Conservation (phyloP, 2,888 invertebrate species). For the Pristionchus exspectatus region DNA sequence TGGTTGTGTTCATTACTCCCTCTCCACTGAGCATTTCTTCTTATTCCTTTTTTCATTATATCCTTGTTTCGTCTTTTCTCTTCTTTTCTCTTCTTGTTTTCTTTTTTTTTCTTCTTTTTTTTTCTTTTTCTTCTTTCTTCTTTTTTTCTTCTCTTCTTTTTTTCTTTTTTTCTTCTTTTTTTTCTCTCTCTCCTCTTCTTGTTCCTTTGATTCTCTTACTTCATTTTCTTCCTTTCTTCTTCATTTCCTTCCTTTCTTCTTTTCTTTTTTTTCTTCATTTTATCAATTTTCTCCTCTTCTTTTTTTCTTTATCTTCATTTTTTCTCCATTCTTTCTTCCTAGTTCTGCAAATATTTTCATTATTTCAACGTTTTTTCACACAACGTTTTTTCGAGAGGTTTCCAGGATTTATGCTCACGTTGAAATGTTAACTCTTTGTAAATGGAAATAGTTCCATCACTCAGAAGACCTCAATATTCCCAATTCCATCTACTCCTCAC, state of each 20-base stretch:
- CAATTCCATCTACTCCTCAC: too few species aligned
- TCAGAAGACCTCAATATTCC: too few species aligned
- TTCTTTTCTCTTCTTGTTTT: neutral
- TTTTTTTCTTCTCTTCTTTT: neutral
- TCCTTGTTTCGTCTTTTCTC: neutral
- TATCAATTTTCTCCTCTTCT: neutral
- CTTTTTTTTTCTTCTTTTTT: neutral
- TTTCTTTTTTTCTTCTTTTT: neutral
- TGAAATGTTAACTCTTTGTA: too few species aligned
- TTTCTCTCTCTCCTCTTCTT: neutral
- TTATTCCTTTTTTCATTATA: too few species aligned
- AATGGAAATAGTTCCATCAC: too few species aligned
- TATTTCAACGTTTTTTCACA: too few species aligned
- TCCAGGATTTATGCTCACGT: too few species aligned
- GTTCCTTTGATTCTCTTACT: neutral
- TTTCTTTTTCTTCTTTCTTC: neutral
- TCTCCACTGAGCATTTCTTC: too few species aligned
- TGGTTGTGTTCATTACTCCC: too few species aligned
- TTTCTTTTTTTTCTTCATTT: neutral
- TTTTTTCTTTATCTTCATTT: neutral
- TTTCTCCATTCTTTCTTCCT: neutral
- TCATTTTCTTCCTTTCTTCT: neutral
- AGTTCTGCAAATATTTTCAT: neutral
- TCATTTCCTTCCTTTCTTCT: too few species aligned
- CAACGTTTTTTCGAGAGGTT: neutral